These are phyloP conservation scores for Hypomecis punctinalis DNA, from an alignment of 2,888 invertebrate genomes.

Conservation along the genomic window DNA sequence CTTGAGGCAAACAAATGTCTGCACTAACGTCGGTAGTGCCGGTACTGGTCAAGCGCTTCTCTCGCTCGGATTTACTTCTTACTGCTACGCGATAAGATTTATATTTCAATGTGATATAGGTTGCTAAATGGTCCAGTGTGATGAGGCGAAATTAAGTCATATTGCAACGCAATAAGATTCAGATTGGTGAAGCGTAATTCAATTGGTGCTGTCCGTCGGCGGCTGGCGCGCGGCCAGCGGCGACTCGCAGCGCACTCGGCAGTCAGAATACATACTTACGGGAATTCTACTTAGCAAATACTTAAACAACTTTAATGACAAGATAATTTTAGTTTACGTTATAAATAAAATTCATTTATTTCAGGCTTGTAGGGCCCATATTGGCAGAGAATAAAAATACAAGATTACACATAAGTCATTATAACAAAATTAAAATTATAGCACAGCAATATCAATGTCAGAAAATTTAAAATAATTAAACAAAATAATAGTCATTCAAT, in stretches of 20 bases:
- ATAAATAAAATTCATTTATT: too few species aligned
- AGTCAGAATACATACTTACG: too few species aligned
- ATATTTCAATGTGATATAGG: neutral
- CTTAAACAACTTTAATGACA: too few species aligned
- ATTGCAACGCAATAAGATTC: conserved; percentile 19
- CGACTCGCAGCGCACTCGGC: neutral
- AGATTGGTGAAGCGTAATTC: conserved; percentile 19
- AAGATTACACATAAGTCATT: too few species aligned
- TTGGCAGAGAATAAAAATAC: too few species aligned
- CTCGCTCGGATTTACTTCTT: conserved; percentile 5
- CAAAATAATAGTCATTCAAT: too few species aligned
- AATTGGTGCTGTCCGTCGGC: conserved; percentile 21
- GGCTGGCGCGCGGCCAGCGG: conserved; percentile 23
- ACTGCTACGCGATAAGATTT: neutral
- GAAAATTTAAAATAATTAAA: too few species aligned
- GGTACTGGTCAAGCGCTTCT: conserved; percentile 14
- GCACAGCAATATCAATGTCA: too few species aligned
- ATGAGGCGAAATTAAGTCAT: conserved; percentile 15
- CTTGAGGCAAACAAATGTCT: conserved; percentile 26
- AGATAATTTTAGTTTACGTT: too few species aligned
- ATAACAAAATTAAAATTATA: too few species aligned
- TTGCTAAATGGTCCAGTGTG: conserved; percentile 6
- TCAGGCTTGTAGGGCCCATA: too few species aligned
- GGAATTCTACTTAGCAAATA: too few species aligned
- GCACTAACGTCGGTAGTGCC: conserved; percentile 27